These are phyloP conservation scores for Sclerodermus sp. DNA, from an alignment of 2,888 invertebrate species.

Conservation along the genomic window DNA sequence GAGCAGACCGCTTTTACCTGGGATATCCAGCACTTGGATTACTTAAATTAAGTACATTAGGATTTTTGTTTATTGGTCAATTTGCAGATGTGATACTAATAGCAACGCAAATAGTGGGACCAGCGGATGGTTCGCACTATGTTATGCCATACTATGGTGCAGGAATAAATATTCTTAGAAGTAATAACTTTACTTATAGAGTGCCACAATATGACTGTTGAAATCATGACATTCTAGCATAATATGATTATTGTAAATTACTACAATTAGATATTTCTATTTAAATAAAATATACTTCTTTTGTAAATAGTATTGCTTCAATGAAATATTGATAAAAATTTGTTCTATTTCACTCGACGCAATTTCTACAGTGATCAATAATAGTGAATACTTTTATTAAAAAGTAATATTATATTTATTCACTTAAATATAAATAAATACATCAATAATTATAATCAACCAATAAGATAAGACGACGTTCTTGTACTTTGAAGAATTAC, in stretches of 20 bases:
- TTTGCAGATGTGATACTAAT: constrained; percentile 93
- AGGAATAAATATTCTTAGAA: constrained; percentile 75
- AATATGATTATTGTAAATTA: too few relatives aligned
- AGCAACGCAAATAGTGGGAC: constrained; percentile 90
- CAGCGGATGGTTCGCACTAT: constrained; percentile 93
- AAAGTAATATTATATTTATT: too few relatives aligned
- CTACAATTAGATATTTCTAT: constrained; percentile 8
- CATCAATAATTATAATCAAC: constrained; percentile 7
- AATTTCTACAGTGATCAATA: constrained; percentile 20
- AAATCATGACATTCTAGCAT: neutral
- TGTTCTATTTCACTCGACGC: constrained; percentile 25
- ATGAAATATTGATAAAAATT: constrained; percentile 28
- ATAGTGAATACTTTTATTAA: too few relatives aligned
- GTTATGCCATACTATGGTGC: constrained; percentile 94
- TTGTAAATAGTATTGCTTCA: constrained; percentile 32
- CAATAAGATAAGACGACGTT: constrained; percentile 11
- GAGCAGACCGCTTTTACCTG: constrained; percentile 95
- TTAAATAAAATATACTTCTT: constrained; percentile 18
- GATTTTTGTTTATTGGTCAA: constrained; percentile 95
- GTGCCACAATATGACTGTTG: constrained; percentile 79
- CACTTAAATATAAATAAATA: neutral
- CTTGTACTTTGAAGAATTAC: constrained; percentile 8
- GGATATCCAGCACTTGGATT: constrained; percentile 96
- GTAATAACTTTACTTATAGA: constrained; percentile 83
- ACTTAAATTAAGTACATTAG: constrained; percentile 92